Base-by-base conservation (phyloP, 1,140 invertebrate species). In the Caenorhabditis brenneri region DNA sequence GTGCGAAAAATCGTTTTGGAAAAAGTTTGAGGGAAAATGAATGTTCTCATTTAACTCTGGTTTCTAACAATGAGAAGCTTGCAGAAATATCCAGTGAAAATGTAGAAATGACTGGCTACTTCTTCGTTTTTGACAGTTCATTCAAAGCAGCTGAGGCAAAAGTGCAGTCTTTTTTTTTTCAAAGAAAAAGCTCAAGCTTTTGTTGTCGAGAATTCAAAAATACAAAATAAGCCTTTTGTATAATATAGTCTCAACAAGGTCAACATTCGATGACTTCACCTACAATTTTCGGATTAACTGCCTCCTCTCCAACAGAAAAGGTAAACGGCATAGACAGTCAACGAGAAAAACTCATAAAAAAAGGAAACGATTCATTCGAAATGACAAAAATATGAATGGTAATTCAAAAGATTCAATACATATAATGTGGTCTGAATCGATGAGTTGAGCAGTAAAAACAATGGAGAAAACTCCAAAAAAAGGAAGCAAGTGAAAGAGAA, bases 231-330 rank as follows among this genome's bases (percentile, higher is more conserved):
- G 65, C 65, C 33, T 74, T 74, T 74, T 74, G 65, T 42, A 74
- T 74, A 74, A 74, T 74, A 74, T 74, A 42, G 65, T 42, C n/a
- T 42, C 33, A 74, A 74, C 65, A 74, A 74, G 65, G 65, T 42
- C 65, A 74, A 74, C 65, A 24, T 10, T 19, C 19, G n/a, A 5
- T 42, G 65, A 31, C 65, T 39, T 74, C 36, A 31, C 65, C 65
- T 19, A 74, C 65, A 74, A 74, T 74, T 74, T 74, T 74, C 36
- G 65, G 65, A 74, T 74, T 74, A 74, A 74, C 12, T 42, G 39
- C 39, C 65, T 74, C 39, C 16, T 29, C 65, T 42, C 6, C 6
- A 36, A n/a, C n/a, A 19, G 48, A 51, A 65, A 36, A 36, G 58
- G 65, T 42, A 42, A 74, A 74, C n/a, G 65, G 65, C 36, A 74